These are phyloP conservation scores for Peromyscus polionotus DNA, from an alignment of 2,113 vertebrate species.

Conservation along the genomic window DNA sequence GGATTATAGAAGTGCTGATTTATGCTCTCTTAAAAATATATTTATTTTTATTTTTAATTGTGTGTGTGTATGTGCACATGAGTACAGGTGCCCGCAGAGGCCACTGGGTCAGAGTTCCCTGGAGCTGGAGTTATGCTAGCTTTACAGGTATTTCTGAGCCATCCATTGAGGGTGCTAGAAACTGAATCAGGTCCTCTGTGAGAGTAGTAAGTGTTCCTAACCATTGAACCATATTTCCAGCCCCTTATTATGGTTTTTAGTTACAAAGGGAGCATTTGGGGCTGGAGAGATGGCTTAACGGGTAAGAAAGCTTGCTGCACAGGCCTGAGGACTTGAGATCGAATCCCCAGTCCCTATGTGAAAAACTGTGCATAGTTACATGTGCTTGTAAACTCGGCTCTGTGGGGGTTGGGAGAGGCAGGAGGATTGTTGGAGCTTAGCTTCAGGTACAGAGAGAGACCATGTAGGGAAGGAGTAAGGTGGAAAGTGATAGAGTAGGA, in stretches of 20 bases:
- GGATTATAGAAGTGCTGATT: neutral
- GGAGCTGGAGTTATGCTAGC: neutral
- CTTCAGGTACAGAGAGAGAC: neutral
- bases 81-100: neutral
- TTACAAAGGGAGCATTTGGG: neutral
- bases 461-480: neutral
- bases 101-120: neutral
- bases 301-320: neutral
- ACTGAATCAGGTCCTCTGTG: neutral
- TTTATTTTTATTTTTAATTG: neutral
- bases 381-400: neutral
- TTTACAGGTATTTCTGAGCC: neutral
- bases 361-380: neutral
- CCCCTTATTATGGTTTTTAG: neutral
- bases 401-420: neutral
- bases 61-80: neutral
- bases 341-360: neutral
- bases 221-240: neutral
- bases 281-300: neutral
- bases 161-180: neutral
- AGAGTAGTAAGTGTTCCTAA: neutral
- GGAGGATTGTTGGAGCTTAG: neutral
- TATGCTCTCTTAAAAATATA: neutral
- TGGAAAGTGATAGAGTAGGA: neutral
- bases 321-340: neutral